Conservation (phyloP, 2,888 invertebrate genomes). For the Quadroppia sp. region DNA sequence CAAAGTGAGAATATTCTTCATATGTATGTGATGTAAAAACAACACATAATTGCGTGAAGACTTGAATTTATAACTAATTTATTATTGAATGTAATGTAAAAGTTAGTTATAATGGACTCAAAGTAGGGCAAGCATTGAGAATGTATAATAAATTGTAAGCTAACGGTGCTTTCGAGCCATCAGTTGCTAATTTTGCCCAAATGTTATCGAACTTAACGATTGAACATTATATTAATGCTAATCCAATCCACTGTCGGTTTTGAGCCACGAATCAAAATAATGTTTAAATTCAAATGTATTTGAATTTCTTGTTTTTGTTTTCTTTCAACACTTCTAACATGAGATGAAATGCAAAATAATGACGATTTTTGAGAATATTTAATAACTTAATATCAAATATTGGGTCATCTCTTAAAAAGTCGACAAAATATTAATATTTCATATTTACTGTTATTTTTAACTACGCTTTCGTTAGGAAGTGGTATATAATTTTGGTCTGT, state of each 20-base stretch:
- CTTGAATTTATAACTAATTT: neutral
- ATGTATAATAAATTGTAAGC: neutral
- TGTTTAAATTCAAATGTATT: neutral
- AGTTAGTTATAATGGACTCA: slow-evolving; percentile 17
- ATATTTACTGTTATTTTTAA: no score
- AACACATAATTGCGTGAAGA: neutral
- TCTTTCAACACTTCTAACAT: neutral
- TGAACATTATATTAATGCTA: neutral
- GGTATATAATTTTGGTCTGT: no score
- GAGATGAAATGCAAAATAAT: neutral
- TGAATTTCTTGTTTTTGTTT: neutral
- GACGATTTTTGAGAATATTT: no score
- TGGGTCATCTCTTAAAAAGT: neutral
- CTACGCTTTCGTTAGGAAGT: no score
- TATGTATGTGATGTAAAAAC: neutral
- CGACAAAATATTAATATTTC: no score
- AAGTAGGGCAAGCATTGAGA: slow-evolving; percentile 21
- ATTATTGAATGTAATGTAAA: slow-evolving; percentile 2
- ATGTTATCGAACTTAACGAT: slow-evolving; percentile 19
- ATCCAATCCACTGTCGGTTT: neutral
- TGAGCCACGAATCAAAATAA: neutral
- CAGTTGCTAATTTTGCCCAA: slow-evolving; percentile 18
- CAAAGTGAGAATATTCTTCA: neutral
- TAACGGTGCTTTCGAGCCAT: neutral
- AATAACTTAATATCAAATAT: no score